Conservation (phyloP, 2,113 vertebrate species). For the Coryphaenoides rupestris region DNA sequence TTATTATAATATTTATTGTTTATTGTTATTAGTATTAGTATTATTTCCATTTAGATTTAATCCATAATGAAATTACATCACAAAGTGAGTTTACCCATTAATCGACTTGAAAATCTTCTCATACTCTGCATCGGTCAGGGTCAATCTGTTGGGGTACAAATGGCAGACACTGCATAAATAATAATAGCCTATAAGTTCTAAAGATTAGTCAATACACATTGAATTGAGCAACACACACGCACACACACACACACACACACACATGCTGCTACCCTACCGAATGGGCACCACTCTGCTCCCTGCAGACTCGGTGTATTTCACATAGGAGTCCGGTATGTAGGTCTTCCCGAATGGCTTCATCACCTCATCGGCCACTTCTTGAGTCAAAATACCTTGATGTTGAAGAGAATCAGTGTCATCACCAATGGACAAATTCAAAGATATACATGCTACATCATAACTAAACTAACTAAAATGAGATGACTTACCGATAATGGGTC, state of each 20-base stretch:
- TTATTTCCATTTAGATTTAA: not conserved
- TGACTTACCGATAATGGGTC: slow-evolving; percentile 62
- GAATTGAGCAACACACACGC: too few species aligned
- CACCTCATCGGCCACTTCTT: slow-evolving; percentile 60
- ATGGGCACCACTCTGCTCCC: slow-evolving; percentile 77
- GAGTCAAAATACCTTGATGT: slow-evolving; percentile 76
- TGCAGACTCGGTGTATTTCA: slow-evolving; percentile 76
- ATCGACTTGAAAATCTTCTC: slow-evolving; percentile 72
- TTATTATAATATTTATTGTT: too few species aligned
- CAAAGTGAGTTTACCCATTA: slow-evolving; percentile 68
- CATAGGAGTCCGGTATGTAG: slow-evolving; percentile 76
- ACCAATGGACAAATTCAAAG: too few species aligned
- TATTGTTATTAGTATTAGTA: too few species aligned
- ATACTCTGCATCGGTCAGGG: slow-evolving; percentile 64
- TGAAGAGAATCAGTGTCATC: not conserved
- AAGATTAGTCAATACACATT: not conserved
- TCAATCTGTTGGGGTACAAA: slow-evolving; percentile 58
- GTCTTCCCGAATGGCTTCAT: slow-evolving; percentile 69
- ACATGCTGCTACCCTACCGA: slow-evolving; percentile 49
- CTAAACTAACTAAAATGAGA: too few species aligned
- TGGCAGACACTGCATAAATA: not conserved
- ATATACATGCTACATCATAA: too few species aligned
- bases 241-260: not conserved
- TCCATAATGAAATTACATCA: too few species aligned
- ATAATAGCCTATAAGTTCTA: not conserved